These are phyloP conservation scores for Rhinoptilus africanus DNA, from an alignment of 2,113 vertebrate genomes.

Conservation along the genomic window DNA sequence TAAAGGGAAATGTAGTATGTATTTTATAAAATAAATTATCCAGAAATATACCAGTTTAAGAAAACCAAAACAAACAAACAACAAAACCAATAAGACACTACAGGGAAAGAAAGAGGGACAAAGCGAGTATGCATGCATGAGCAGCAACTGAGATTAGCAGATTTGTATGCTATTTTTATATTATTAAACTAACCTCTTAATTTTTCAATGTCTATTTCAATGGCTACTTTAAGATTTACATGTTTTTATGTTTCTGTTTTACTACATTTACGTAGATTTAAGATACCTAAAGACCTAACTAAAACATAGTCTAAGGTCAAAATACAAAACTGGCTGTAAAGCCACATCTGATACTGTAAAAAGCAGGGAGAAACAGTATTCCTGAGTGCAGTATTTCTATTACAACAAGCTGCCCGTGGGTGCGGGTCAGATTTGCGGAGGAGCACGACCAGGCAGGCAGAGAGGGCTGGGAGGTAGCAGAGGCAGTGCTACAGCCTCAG, in stretches of 20 bases:
- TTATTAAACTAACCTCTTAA: neutral
- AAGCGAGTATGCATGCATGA: neutral
- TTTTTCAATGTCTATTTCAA: neutral
- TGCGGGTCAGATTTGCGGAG: neutral
- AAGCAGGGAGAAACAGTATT: neutral
- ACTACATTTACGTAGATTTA: neutral
- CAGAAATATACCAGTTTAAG: neutral
- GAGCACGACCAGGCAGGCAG: accelerated
- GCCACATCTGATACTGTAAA: neutral
- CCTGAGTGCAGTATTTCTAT: neutral
- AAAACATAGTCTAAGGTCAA: neutral
- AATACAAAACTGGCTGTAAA: neutral
- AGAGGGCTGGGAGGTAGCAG: neutral
- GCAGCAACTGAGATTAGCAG: neutral
- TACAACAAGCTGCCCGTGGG: neutral
- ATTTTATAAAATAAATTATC: neutral
- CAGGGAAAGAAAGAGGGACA: neutral
- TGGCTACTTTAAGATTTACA: neutral
- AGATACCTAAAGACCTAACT: neutral
- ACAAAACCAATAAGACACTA: neutral
- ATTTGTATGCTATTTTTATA: neutral
- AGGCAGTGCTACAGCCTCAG: neutral
- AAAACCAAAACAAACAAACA: neutral
- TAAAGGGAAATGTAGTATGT: neutral
- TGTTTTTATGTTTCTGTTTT: neutral